Evolutionary conservation across 2,888 invertebrate genomes (phyloP).

Genomic region (Mactromeris polynyma): DNA sequence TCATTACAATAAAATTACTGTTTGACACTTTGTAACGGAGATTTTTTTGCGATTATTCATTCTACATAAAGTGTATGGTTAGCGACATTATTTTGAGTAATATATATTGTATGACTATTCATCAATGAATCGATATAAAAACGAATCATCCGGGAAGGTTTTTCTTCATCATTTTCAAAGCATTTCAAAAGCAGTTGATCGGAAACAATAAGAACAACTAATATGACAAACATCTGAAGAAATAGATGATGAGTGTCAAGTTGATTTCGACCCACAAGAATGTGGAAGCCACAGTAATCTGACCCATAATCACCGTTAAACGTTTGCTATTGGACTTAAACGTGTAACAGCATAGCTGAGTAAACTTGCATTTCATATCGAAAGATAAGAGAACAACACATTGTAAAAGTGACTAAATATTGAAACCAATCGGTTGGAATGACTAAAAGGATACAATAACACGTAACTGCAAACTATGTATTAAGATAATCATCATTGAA

Average conservation of each 20-base stretch:
- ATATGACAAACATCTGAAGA: conserved; percentile 1
- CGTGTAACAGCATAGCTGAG: not conserved
- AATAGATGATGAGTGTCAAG: conserved; percentile 13
- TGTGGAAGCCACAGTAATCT: conserved; percentile 17
- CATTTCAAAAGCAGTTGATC: conserved; percentile 25
- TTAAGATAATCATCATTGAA: not conserved
- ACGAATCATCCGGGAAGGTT: not conserved
- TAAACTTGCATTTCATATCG: not conserved
- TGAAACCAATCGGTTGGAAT: not conserved
- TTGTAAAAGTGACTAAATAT: conserved; percentile 10
- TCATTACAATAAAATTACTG: not conserved
- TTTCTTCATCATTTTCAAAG: conserved; percentile 33
- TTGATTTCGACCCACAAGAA: conserved; percentile 23
- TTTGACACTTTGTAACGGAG: not conserved
- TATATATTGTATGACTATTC: not conserved
- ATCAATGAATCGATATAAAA: conserved; percentile 9
- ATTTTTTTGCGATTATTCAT: not conserved
- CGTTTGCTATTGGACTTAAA: not conserved
- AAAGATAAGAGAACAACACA: not conserved
- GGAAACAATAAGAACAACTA: conserved; percentile 28
- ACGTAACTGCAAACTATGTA: not conserved
- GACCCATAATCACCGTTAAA: conserved; percentile 1
- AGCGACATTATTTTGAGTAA: not conserved
- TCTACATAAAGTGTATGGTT: not conserved
- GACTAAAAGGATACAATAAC: not conserved